phyloP scores from a whole-genome alignment of 2,113 vertebrate genomes.

The Nematolebias whitei region DNA sequence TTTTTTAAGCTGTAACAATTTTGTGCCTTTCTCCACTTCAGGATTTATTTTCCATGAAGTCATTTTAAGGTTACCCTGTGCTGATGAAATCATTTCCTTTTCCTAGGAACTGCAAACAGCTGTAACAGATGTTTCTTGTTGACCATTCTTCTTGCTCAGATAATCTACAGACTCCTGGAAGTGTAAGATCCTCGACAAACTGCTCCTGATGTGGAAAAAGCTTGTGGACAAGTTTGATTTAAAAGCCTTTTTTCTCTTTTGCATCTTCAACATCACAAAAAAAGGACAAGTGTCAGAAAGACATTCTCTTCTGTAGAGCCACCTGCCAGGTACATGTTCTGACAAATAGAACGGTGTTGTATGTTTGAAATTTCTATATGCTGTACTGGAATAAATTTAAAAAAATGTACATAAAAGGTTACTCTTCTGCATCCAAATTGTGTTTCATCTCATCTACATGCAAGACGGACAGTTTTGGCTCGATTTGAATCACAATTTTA shows the following conservation, averaged over 20 bases:
- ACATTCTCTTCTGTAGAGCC: not conserved
- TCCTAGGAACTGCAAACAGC: conserved; percentile 46
- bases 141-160: conserved; percentile 27
- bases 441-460: not conserved
- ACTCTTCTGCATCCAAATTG: no score
- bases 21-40: no score
- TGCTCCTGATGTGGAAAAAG: not conserved
- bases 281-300: not conserved
- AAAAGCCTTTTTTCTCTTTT: not conserved
- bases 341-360: not conserved
- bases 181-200: conserved; percentile 4
- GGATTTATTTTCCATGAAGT: no score
- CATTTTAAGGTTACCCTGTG: no score
- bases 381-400: no score
- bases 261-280: not conserved
- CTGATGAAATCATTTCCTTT: not conserved
- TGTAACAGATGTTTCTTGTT: conserved; percentile 22
- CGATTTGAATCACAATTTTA: no score
- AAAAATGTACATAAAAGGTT: not conserved
- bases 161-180: conserved; percentile 2
- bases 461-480: no score
- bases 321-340: conserved; percentile 44
- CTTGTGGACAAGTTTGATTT: not conserved
- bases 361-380: not conserved
- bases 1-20: no score